Conservation (phyloP, 2,113 vertebrate species). For the Chloropsis cyanopogon region DNA sequence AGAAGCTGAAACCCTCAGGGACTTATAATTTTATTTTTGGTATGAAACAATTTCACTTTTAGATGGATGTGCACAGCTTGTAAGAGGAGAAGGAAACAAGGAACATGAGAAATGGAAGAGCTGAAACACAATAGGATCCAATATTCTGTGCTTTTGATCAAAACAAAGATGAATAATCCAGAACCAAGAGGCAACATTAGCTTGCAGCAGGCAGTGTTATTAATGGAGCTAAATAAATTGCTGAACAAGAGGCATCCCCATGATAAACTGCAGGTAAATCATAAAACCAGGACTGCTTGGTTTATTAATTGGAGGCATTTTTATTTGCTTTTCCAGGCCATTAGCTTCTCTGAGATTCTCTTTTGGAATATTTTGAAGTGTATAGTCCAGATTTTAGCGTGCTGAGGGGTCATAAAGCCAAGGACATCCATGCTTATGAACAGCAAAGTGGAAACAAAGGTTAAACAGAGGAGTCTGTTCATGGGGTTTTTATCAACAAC, state of each 20-base stretch:
- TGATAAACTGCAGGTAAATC: constrained; percentile 26
- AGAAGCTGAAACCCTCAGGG: neutral
- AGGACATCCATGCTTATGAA: neutral
- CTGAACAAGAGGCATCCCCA: neutral
- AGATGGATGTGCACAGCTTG: constrained; percentile 17
- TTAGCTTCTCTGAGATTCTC: neutral
- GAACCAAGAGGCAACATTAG: neutral
- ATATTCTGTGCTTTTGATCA: constrained; percentile 9
- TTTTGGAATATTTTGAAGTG: neutral
- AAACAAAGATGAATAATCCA: constrained; percentile 1
- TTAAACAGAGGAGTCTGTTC: neutral
- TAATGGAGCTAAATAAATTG: neutral
- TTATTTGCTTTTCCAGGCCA: neutral
- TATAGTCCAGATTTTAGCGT: neutral
- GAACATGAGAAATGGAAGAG: neutral
- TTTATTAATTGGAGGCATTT: constrained; percentile 9
- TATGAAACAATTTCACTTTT: neutral
- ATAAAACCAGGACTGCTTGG: neutral
- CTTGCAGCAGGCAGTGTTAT: constrained; percentile 16
- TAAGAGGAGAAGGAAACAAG: constrained; percentile 9
- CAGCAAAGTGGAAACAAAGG: neutral
- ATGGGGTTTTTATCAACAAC: neutral
- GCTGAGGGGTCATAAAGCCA: neutral
- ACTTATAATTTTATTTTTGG: constrained; percentile 42
- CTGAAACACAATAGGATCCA: neutral